A percentile compares a stretch with the other conserved stretches of the same genome.
Evolutionary conservation across 2,113 vertebrate species (phyloP).

Genomic region (Cichladusa arquata): DNA sequence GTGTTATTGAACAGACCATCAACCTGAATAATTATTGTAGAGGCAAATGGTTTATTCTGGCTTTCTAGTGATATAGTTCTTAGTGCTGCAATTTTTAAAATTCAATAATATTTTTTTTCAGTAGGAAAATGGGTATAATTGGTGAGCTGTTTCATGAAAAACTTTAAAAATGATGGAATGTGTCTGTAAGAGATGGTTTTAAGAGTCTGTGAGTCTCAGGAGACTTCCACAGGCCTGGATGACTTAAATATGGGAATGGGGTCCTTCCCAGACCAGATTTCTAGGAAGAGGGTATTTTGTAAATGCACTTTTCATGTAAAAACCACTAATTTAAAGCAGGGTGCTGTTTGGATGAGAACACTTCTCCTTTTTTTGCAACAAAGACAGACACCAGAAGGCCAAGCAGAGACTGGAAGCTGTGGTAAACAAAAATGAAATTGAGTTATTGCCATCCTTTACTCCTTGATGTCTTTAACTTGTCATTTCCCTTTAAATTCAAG

Average conservation of each 20-base stretch:
- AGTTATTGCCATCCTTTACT: neutral
- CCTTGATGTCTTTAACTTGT: neutral
- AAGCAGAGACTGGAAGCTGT: neutral
- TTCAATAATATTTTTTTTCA: neutral
- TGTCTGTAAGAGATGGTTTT: neutral
- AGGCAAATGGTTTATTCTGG: neutral
- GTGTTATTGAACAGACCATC: neutral
- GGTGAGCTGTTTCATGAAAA: neutral
- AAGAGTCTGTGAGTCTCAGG: neutral
- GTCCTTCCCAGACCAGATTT: neutral
- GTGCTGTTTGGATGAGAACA: neutral
- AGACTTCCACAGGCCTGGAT: neutral
- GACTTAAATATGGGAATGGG: neutral
- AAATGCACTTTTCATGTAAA: neutral
- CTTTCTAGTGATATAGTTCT: fast-evolving
- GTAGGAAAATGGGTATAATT: neutral
- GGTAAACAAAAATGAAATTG: neutral
- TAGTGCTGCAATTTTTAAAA: neutral
- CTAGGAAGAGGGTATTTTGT: neutral
- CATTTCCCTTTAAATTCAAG: neutral
- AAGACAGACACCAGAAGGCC: neutral
- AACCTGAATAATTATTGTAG: neutral
- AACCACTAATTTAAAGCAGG: neutral
- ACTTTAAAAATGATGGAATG: neutral
- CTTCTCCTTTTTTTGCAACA: neutral